Evolutionary conservation across 2,888 invertebrate species (phyloP), one percentile per base, ranked within the genome.

Genomic region (Sinelater perroti): DNA sequence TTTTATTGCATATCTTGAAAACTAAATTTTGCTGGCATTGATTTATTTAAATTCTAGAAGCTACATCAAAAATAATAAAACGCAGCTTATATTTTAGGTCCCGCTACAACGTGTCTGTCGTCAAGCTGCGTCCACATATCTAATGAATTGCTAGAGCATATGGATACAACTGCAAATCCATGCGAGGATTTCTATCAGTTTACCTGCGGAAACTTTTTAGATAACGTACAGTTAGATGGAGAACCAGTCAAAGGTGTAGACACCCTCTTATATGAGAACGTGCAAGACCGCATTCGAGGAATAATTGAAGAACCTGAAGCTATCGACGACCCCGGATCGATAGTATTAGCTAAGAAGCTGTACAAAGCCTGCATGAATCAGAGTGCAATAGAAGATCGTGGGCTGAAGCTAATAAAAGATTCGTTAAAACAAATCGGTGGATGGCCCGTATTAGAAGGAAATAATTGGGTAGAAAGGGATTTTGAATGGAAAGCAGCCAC

Each of bases 371-470:
- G 78, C 67, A 72, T 72, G 69, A 73, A 76, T 63, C 70, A 70
- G 44, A 68, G 63, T 28, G 70, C 72, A 24, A 68, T 72, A 40
- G 72, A 76, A 52, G 64, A 61, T 49, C 68, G 69, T 31, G 73
- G 74, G 50, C 65, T 75, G 56, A 72, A 72, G 50, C 64, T 75
- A 56, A 68, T 75, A 18, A 72, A 68, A 64, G 66, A 69, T 50
- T 68, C 76, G 56, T 72, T 85, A 36, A 68, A 72, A 20, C 74
- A 78, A 62, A 77, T 85, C 21, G 85, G 85, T 10, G 85, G 84
- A 1, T 86, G 85, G 85, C 86, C 86, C 4, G 77, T 79, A n/a
- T 68, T 83, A 7, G 78, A 78, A 56, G 79, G 78, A n/a, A 70
- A 74, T 56, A 69, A 72, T 46, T 82, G 82, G 82, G 71, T 76